Conservation (phyloP, 2,113 vertebrate species). For the Chionis minor region DNA sequence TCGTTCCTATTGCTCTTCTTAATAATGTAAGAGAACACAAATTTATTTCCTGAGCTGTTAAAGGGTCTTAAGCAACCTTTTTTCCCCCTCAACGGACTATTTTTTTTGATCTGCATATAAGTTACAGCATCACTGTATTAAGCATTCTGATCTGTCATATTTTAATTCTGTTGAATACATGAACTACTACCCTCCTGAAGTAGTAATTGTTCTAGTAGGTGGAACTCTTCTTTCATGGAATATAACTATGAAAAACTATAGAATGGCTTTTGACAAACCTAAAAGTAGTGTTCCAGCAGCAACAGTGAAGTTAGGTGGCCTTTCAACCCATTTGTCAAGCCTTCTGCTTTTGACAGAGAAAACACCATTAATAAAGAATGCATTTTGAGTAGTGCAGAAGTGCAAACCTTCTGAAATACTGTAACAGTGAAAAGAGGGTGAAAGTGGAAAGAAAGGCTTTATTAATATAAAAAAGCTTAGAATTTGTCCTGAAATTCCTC, state of each 20-base stretch:
- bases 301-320: background rate
- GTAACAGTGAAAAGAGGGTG: background rate
- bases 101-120: background rate
- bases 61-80: background rate
- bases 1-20: background rate
- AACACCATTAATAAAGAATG: background rate
- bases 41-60: background rate
- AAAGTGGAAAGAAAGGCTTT: background rate
- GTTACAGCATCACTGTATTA: background rate
- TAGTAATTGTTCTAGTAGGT: background rate
- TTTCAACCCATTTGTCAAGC: background rate
- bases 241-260: background rate
- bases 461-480: background rate
- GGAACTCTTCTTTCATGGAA: background rate
- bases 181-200: background rate
- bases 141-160: background rate
- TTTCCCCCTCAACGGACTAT: background rate
- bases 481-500: background rate
- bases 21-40: slow-evolving; percentile 17
- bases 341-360: background rate
- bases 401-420: background rate
- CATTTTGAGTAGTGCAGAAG: background rate
- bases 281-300: background rate
- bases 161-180: background rate
- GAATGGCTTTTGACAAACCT: background rate